Evolutionary conservation across 2,888 invertebrate species (phyloP).

Genomic region (Apoda limacodes): DNA sequence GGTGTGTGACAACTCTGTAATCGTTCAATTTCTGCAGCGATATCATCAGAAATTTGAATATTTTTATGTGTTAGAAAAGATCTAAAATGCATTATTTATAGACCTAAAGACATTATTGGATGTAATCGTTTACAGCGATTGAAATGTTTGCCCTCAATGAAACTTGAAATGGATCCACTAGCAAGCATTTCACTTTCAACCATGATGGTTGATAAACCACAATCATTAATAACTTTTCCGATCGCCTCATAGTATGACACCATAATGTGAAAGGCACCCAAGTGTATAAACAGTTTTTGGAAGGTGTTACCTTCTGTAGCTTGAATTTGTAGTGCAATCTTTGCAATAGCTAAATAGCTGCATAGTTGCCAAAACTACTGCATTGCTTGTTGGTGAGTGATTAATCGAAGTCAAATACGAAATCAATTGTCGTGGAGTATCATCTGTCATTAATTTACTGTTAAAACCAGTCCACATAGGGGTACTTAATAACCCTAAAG

Average conservation of each 20-base stretch:
- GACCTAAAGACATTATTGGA: constrained; percentile 18
- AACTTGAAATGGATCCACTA: constrained; percentile 22
- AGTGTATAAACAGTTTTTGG: constrained; percentile 11
- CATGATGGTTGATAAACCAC: constrained; percentile 21
- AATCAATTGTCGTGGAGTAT: constrained; percentile 4
- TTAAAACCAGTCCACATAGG: constrained; percentile 1
- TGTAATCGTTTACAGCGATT: constrained; percentile 24
- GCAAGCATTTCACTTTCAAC: constrained; percentile 22
- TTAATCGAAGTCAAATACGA: constrained; percentile 17
- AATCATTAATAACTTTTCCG: constrained; percentile 13
- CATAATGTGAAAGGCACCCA: constrained; percentile 13
- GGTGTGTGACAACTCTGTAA: constrained; percentile 1
- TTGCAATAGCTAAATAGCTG: constrained; percentile 16
- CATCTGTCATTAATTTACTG: not conserved
- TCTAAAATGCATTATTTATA: constrained; percentile 23
- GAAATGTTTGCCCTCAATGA: constrained; percentile 23
- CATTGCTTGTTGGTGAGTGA: constrained; percentile 14
- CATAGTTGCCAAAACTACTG: constrained; percentile 21
- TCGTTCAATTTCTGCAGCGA: not conserved
- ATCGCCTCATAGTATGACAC: constrained; percentile 15
- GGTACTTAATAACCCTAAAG: not conserved
- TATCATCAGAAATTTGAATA: not conserved
- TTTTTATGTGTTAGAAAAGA: constrained; percentile 12
- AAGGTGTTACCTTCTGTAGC: constrained; percentile 1
- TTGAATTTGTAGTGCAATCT: constrained; percentile 11